These are phyloP conservation scores for Yponomeuta plumbellus DNA, from an alignment of 2,888 invertebrate genomes.

Conservation along the genomic window DNA sequence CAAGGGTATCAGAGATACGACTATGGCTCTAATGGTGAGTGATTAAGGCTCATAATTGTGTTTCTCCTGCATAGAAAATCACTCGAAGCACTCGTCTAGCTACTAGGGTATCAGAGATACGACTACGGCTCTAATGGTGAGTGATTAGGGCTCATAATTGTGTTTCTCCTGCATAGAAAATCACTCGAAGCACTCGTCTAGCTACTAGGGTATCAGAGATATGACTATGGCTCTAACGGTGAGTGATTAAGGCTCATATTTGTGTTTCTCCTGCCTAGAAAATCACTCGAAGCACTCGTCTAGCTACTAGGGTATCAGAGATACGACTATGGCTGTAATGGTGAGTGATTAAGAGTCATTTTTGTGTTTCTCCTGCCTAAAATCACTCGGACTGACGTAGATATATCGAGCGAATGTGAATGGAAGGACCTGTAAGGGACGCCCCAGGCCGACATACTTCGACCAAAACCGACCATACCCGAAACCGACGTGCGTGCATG, in stretches of 20 bases:
- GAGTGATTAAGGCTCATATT: constrained; percentile 19
- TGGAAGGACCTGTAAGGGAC: too few species aligned
- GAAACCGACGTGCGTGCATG: too few species aligned
- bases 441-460: too few species aligned
- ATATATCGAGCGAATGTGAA: too few species aligned
- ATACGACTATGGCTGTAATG: constrained; percentile 97
- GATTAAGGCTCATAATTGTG: constrained; percentile 93
- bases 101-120: constrained; percentile 97
- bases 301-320: constrained; percentile 98
- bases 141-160: constrained; percentile 15
- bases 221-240: constrained; percentile 98
- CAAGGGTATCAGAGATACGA: constrained; percentile 98
- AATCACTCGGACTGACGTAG: too few species aligned
- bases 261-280: too few species aligned
- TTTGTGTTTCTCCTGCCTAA: too few species aligned
- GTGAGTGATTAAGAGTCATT: constrained; percentile 95
- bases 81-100: constrained; percentile 93
- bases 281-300: too few species aligned
- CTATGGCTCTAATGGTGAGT: constrained; percentile 98
- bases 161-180: too few species aligned
- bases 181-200: constrained; percentile 96
- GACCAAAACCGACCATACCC: too few species aligned
- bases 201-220: constrained; percentile 96
- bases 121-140: constrained; percentile 96
- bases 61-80: too few species aligned